These are phyloP conservation scores for Drusus annulatus DNA, from an alignment of 1,140 invertebrate genomes.

Conservation along the genomic window DNA sequence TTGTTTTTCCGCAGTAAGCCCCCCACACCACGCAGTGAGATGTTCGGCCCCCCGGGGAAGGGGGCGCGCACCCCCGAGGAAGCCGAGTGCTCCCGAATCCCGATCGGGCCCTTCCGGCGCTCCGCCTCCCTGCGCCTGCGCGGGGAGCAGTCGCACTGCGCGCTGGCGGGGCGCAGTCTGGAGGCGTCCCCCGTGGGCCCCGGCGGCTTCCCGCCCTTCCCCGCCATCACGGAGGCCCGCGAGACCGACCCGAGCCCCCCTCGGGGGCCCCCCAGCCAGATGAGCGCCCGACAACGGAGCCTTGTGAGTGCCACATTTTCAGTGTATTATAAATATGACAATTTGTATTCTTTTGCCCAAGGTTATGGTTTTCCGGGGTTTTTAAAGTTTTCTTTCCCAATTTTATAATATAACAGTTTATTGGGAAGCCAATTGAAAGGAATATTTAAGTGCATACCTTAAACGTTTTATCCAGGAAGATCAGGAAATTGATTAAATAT, in stretches of 20 bases:
- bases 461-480: too few relatives aligned
- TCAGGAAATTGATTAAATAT: too few relatives aligned
- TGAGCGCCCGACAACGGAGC: conserved; percentile 43
- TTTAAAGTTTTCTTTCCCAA: too few relatives aligned
- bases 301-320: conserved; percentile 45
- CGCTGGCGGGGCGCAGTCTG: conserved; percentile 19
- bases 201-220: conserved; percentile 27
- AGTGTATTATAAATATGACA: neutral
- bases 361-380: too few relatives aligned
- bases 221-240: conserved; percentile 42
- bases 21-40: neutral
- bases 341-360: too few relatives aligned
- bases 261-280: conserved; percentile 31
- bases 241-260: conserved; percentile 41
- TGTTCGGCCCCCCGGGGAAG: neutral
- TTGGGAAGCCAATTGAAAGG: too few relatives aligned
- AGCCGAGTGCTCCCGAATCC: conserved; percentile 52
- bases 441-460: too few relatives aligned
- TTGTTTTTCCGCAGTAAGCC: conserved; percentile 37
- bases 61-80: conserved; percentile 39
- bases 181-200: conserved; percentile 43
- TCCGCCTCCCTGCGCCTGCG: conserved; percentile 70
- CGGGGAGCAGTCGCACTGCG: conserved; percentile 62
- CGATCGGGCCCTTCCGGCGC: conserved; percentile 59
- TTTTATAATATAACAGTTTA: too few relatives aligned